Evolutionary conservation across 2,888 invertebrate genomes (phyloP), one percentile per base, ranked within the genome.

Genomic region (Chalcosyrphus nemorum): DNA sequence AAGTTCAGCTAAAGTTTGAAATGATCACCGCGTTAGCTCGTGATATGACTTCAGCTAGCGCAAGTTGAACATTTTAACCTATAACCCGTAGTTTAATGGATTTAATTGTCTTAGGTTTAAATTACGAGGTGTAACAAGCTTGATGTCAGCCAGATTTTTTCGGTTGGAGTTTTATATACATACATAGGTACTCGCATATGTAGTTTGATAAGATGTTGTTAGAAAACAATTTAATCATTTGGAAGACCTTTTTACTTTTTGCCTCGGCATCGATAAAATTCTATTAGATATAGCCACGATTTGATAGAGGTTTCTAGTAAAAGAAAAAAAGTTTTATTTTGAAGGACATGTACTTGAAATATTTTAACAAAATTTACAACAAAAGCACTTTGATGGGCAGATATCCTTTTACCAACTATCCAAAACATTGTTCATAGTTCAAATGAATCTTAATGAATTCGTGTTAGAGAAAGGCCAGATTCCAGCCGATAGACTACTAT

Each of bases 241-340:
- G 6, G 7, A 35, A 38, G 19, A 9, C 32, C 11, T 32, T 17
- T 54, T 17, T 29, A 1, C 21, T 35, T 38, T 56, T 21, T n/a
- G 56, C n/a, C n/a, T 13, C n/a, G 21, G 5, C 19, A 38, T 57
- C 21, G 57, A 57, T 57, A 57, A 57, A 35, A 57, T 32, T n/a
- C 11, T 9, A 15, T 17, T 32, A 17, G 1, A 54, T 32, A 52
- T 52, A 52, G 27, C 50, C 13, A 24, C n/a, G n/a, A n/a, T n/a
- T n/a, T n/a, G n/a, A n/a, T n/a, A n/a, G n/a, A n/a, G n/a, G n/a
- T n/a, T n/a, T n/a, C n/a, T n/a, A n/a, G n/a, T n/a, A n/a, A n/a
- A n/a, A n/a, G n/a, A n/a, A n/a, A n/a, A n/a, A n/a, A n/a, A n/a
- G n/a, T n/a, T n/a, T n/a, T n/a, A n/a, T n/a, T n/a, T n/a, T n/a